A percentile compares a stretch with the other conserved stretches of the same genome.
Evolutionary conservation across 2,888 invertebrate genomes (phyloP).

Genomic region (Capitulum mitella): DNA sequence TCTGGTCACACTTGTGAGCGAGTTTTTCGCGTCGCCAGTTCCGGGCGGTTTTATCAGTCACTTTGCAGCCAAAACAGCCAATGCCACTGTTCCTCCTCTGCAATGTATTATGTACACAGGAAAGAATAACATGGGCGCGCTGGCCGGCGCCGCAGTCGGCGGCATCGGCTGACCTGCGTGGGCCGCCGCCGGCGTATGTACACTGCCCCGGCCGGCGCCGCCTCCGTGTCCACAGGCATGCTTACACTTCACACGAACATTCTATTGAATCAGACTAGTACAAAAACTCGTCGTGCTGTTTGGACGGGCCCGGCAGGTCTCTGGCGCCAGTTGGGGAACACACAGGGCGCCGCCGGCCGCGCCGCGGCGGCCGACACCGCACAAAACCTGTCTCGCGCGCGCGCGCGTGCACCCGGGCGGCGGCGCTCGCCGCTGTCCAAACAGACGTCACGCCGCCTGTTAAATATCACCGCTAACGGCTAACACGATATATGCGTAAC

Average conservation of each 20-base stretch:
- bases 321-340: too few relatives aligned
- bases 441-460: background rate
- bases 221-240: background rate
- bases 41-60: too few relatives aligned
- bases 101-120: conserved; percentile 11
- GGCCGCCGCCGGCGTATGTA: background rate
- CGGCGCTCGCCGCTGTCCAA: background rate
- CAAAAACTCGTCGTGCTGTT: background rate
- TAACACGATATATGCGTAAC: background rate
- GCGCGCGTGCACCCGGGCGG: background rate
- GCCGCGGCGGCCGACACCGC: too few relatives aligned
- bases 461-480: conserved; percentile 3
- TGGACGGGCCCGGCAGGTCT: background rate
- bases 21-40: too few relatives aligned
- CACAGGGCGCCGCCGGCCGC: background rate
- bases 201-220: background rate
- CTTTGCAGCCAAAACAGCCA: too few relatives aligned
- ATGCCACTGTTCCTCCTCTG: background rate
- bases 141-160: background rate
- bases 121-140: background rate
- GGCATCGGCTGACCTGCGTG: background rate
- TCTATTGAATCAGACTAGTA: conserved; percentile 23
- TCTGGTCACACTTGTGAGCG: too few relatives aligned
- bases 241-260: conserved; percentile 9
- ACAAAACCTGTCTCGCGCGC: too few relatives aligned